A percentile compares a stretch with the other conserved stretches of the same genome.
phyloP scores from a whole-genome alignment of 2,113 vertebrate species.

The Gymnarchus niloticus region DNA sequence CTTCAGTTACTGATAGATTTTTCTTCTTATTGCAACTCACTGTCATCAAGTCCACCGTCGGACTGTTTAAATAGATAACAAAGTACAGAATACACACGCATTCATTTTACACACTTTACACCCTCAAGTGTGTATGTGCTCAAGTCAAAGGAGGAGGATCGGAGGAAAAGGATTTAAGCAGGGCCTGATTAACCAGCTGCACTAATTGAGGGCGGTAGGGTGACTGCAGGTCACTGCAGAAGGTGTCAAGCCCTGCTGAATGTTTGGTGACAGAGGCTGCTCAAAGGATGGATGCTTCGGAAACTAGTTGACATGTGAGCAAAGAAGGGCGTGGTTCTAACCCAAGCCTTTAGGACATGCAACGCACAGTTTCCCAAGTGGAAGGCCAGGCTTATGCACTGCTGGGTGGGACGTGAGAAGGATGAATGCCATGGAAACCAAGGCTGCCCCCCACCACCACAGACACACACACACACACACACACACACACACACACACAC shows the following conservation, averaged over 20 bases:
- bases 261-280: too few relatives aligned
- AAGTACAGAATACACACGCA: too few relatives aligned
- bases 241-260: background rate
- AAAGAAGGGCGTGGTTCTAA: background rate
- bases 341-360: slow-evolving; percentile 44
- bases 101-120: too few relatives aligned
- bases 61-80: too few relatives aligned
- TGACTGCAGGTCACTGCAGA: background rate
- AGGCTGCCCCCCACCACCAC: background rate
- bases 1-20: too few relatives aligned
- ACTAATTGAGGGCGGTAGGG: background rate
- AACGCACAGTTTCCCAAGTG: background rate
- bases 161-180: background rate
- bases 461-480: too few relatives aligned
- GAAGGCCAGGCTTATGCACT: background rate
- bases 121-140: background rate
- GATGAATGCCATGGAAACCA: background rate
- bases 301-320: background rate
- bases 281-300: too few relatives aligned
- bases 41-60: too few relatives aligned
- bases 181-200: background rate
- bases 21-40: too few relatives aligned
- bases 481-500: too few relatives aligned
- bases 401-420: background rate
- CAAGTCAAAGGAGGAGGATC: background rate